A percentile compares a stretch with the other conserved stretches of the same genome.
These are phyloP conservation scores for Trachythela sp. DNA, from an alignment of 64 coral and sea anemone genomes.

Conservation along the genomic window DNA sequence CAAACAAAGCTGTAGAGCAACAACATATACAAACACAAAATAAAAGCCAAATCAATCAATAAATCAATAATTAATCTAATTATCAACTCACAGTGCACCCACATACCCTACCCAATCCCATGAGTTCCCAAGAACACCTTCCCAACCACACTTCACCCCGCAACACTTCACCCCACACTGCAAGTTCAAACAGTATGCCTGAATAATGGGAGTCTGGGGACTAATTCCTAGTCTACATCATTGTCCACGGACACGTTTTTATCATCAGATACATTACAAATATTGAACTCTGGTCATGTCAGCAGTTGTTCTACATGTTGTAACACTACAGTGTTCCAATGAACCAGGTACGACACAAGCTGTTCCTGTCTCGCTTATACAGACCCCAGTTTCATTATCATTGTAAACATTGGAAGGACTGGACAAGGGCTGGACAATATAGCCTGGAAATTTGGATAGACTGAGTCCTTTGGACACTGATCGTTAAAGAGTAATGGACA, in stretches of 20 bases:
- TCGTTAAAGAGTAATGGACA: too few relatives aligned
- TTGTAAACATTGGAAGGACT: too few relatives aligned
- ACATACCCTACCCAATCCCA: neutral
- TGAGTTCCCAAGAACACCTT: neutral
- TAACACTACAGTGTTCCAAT: slow-evolving; percentile 53
- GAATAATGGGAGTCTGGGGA: slow-evolving; percentile 31
- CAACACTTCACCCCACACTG: neutral
- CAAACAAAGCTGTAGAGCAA: slow-evolving; percentile 39
- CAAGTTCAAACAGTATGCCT: slow-evolving; percentile 3
- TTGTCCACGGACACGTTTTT: slow-evolving; percentile 57
- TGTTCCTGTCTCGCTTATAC: slow-evolving; percentile 61
- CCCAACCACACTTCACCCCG: neutral
- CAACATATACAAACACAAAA: slow-evolving; percentile 1
- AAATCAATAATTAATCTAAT: neutral
- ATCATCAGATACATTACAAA: slow-evolving; percentile 55
- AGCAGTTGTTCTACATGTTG: slow-evolving; percentile 39
- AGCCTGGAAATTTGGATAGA: neutral
- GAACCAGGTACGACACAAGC: slow-evolving; percentile 43
- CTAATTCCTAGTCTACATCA: slow-evolving; percentile 40
- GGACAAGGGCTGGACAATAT: neutral
- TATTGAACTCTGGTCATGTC: slow-evolving; percentile 38
- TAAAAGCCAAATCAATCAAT: too few relatives aligned
- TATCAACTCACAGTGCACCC: neutral
- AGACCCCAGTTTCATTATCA: slow-evolving; percentile 28
- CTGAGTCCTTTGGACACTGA: neutral